These are phyloP conservation scores for Acanthoscelides obtectus DNA, from an alignment of 2,888 invertebrate genomes.

Conservation along the genomic window DNA sequence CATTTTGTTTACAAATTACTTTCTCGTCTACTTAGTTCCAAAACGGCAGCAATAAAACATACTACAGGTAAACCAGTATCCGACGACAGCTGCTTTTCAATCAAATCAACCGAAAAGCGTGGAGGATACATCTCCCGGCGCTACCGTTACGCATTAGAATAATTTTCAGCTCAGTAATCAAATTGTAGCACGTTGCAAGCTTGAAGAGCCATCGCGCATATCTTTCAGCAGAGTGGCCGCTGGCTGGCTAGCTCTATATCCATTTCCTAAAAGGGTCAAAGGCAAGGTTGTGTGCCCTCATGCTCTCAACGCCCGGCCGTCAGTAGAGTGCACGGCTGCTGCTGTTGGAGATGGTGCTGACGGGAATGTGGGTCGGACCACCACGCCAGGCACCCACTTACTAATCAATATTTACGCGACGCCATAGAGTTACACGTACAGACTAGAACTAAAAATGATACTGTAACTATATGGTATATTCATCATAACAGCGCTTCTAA, in stretches of 20 bases:
- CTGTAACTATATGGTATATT: too few relatives aligned
- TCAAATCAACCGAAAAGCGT: neutral
- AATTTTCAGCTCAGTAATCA: neutral
- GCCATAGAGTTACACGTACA: neutral
- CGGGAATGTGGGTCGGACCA: neutral
- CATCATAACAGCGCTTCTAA: too few relatives aligned
- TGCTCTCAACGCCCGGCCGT: neutral
- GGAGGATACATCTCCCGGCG: neutral
- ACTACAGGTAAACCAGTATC: too few relatives aligned
- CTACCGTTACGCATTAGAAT: neutral
- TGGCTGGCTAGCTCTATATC: neutral
- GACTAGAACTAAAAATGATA: neutral
- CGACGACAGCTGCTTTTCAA: neutral
- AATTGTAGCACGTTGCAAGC: neutral
- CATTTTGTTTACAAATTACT: too few relatives aligned
- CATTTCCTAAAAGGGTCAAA: neutral
- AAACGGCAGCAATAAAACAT: too few relatives aligned
- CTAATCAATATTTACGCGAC: neutral
- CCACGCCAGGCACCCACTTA: neutral
- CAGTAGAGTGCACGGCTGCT: neutral
- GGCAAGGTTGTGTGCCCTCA: neutral
- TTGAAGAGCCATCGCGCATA: neutral
- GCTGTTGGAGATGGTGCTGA: neutral
- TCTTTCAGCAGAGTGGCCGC: neutral
- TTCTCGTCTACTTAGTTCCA: too few relatives aligned